Conservation (phyloP, 2,888 invertebrate species). For the Polyploca ridens region DNA sequence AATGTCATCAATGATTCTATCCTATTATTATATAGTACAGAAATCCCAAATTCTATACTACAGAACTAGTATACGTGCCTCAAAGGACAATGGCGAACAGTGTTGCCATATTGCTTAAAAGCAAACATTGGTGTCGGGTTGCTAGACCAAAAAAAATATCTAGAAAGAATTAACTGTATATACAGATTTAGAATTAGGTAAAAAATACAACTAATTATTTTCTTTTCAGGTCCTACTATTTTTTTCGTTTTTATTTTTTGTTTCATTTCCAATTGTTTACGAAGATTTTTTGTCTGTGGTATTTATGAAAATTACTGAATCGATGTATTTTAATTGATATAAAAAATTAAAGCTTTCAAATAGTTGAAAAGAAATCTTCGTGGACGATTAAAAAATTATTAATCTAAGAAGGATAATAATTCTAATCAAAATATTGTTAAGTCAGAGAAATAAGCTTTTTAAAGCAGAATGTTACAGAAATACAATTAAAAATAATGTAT, state of each 20-base stretch:
- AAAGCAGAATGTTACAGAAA: neutral
- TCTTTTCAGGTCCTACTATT: constrained; percentile 33
- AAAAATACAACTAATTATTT: constrained; percentile 30
- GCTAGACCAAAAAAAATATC: constrained; percentile 17
- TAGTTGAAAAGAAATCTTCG: neutral
- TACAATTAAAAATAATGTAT: neutral
- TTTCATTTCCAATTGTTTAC: neutral
- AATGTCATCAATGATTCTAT: neutral
- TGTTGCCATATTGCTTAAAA: constrained; percentile 25
- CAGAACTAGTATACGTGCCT: constrained; percentile 1
- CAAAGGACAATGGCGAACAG: neutral
- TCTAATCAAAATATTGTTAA: neutral
- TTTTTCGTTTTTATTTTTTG: constrained; percentile 13
- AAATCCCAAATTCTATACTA: neutral
- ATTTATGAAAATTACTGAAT: neutral
- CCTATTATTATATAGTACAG: neutral
- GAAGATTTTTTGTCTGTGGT: neutral
- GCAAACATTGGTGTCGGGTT: constrained; percentile 45
- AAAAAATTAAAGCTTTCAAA: too few species aligned
- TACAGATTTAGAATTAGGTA: neutral
- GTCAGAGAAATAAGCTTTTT: neutral
- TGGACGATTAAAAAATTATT: neutral
- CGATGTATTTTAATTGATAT: neutral
- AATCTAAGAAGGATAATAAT: neutral
- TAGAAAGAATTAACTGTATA: constrained; percentile 16